Evolutionary conservation across 1,140 invertebrate genomes (phyloP), one percentile per base, ranked within the genome.

Genomic region (Platyscapa corneri): DNA sequence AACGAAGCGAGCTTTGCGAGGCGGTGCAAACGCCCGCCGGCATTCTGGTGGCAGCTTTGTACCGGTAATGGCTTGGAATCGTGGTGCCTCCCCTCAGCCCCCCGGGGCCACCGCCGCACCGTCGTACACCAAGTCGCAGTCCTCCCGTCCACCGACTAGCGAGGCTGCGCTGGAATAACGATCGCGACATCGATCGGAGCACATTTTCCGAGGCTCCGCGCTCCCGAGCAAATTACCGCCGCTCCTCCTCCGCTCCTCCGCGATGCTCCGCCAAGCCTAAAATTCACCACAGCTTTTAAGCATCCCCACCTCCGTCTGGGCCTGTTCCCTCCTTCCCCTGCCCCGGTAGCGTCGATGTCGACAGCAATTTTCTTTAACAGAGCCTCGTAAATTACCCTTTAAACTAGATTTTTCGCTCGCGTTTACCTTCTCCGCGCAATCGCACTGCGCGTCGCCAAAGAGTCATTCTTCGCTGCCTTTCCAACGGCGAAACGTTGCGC

Each of bases 1-100:
- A 92, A 91, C 89, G 90, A 92, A 90, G 89, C 89, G 88, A 90
- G 88, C 74, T 64, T 72, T 84, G 78, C 60, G 64, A 60, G 88
- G 84, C 89, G 86, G 89, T 87, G 89, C 88, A 91, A 90, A 84
- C 83, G 87, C 89, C 91, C 91, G 88, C 89, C 89, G 91, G 92
- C 92, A 92, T 93, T 92, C 92, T 92, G 91, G 92, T 92, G 92
- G 92, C 92, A 93, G 92, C 92, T 93, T 93, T 93, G 92, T 93
- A 89, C 90, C 89, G 89, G 92, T 93, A 93, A 93, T 93, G 88
- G 91, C 92, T 93, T 91, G 90, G 90, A 91, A 86, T 90, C 89
- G 88, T 87, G 86, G 87, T 88, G 49, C 49, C 49, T 18, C 49
- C 49, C 7, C 49, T 14, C 89, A 80, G 74, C 86, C 76, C 76